A percentile compares a stretch with the other conserved stretches of the same genome.
Conservation (phyloP, 2,797 vertebrate genomes). For the Prionace glauca region DNA sequence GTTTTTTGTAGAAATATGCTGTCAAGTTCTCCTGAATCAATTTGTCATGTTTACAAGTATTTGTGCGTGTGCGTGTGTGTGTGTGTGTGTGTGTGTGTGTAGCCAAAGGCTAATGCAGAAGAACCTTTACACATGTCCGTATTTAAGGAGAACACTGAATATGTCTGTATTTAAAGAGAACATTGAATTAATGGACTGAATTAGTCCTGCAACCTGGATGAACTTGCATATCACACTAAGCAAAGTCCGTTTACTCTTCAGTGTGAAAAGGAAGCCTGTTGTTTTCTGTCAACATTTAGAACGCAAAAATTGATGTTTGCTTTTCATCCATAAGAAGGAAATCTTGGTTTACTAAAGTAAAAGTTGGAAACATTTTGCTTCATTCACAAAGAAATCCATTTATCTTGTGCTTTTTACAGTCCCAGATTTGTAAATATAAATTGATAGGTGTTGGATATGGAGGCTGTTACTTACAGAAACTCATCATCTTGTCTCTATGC, state of each 20-base stretch:
- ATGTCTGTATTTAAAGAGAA: slow-evolving; percentile 19
- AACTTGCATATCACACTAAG: background rate
- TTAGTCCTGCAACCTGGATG: background rate
- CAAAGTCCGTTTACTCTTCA: slow-evolving; percentile 23
- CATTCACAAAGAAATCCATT: slow-evolving; percentile 13
- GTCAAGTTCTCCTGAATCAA: slow-evolving; percentile 35
- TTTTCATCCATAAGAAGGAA: slow-evolving; percentile 16
- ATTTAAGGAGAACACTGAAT: background rate
- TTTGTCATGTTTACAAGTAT: slow-evolving; percentile 28
- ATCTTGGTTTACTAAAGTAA: slow-evolving; percentile 1
- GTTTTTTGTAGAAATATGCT: slow-evolving; percentile 35
- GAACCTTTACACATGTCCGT: background rate
- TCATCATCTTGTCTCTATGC: slow-evolving; percentile 33
- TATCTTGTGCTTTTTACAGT: slow-evolving; percentile 19
- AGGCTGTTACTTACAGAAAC: slow-evolving; percentile 7
- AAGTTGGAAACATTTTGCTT: slow-evolving; percentile 16
- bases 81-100: background rate
- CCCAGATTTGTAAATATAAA: slow-evolving; percentile 29
- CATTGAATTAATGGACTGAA: background rate
- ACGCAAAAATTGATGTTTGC: background rate
- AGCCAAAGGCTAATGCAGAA: background rate
- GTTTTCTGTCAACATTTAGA: slow-evolving; percentile 23
- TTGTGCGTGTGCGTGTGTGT: background rate
- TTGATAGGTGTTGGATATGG: background rate
- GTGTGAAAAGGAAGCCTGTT: slow-evolving; percentile 4